phyloP scores from a whole-genome alignment of 1,140 invertebrate species.

The Drosophila bocqueti region DNA sequence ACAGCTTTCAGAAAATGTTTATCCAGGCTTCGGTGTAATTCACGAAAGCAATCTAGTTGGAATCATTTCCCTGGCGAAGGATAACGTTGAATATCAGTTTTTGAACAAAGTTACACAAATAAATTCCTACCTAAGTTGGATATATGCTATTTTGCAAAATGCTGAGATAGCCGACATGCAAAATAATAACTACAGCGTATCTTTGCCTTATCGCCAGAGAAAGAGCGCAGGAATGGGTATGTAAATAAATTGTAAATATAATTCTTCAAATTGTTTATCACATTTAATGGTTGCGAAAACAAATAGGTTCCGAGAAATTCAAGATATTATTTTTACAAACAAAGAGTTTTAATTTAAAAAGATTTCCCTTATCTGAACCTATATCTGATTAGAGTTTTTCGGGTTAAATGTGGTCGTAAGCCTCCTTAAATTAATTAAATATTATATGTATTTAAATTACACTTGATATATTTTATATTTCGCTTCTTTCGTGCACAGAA shows the following conservation, averaged over 20 bases:
- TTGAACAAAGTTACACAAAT: slow-evolving; percentile 16
- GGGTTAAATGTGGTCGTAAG: not conserved
- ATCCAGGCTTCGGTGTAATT: slow-evolving; percentile 28
- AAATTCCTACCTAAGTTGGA: slow-evolving; percentile 35
- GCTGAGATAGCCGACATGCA: slow-evolving; percentile 30
- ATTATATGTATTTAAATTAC: not conserved
- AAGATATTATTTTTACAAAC: slow-evolving; percentile 3
- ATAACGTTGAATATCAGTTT: not conserved
- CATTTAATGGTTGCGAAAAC: slow-evolving; percentile 1
- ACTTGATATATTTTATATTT: not conserved
- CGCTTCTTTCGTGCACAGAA: not conserved
- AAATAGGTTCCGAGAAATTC: slow-evolving; percentile 16
- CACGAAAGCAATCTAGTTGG: slow-evolving; percentile 38
- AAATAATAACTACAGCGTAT: slow-evolving; percentile 25
- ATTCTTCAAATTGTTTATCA: slow-evolving; percentile 29
- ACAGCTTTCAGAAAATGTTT: slow-evolving; percentile 13
- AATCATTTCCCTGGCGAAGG: slow-evolving; percentile 14
- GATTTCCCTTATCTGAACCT: not conserved
- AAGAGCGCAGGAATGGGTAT: slow-evolving; percentile 35
- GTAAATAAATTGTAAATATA: slow-evolving; percentile 7
- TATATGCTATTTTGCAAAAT: slow-evolving; percentile 41
- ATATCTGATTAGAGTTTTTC: no score
- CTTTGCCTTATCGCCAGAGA: slow-evolving; percentile 37
- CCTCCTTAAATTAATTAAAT: not conserved
- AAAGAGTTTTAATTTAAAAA: not conserved